Base-by-base conservation (phyloP, 2,888 invertebrate genomes). In the Ferdinandea cuprea region DNA sequence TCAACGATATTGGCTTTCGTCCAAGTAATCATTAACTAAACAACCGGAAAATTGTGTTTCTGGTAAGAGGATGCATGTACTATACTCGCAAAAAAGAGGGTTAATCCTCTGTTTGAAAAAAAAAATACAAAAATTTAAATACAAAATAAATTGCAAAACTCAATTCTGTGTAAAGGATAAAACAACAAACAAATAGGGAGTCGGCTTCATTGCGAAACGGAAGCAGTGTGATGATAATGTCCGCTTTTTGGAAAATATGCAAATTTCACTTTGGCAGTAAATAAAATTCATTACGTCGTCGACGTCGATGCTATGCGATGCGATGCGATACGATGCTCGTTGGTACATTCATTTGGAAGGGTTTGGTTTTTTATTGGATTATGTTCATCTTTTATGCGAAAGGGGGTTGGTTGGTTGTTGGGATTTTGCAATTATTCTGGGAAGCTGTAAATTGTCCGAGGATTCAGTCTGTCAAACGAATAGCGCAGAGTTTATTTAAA, bases 11-110 rank as follows among this genome's bases (percentile, higher is more conserved):
- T 81, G 81, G 81, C 81, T 77, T 46, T 32, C 54, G 54, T 77
- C 81, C 81, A 81, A 81, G 81, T 81, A 81, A 77, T 81, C 81
- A 81, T 77, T 81, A 81, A 81, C 81, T 81, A 81, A 81, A 81
- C 81, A 81, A 81, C 71, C 81, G 77, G 77, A 81, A 81, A 81
- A 81, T 81, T 81, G 71, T 77, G 71, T 81, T 81, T 77, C 77
- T 81, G 71, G 59, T 54, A 61, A 66, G 66, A 61, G 81, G 81
- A 61, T 72, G 61, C 59, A 81, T 76, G 63, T 68, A 44, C 13
- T 44, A 56, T 66, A 61, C 46, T 48, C 54, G 37, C 17, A 25
- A 46, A 77, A 66, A 37, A 76, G 76, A 37, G 80, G 76, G 81
- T 81, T 81, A 77, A 81, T 81, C 77, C 81, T 65, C 50, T 71